phyloP scores from a whole-genome alignment of 2,888 invertebrate species.

The Apamea sordens region DNA sequence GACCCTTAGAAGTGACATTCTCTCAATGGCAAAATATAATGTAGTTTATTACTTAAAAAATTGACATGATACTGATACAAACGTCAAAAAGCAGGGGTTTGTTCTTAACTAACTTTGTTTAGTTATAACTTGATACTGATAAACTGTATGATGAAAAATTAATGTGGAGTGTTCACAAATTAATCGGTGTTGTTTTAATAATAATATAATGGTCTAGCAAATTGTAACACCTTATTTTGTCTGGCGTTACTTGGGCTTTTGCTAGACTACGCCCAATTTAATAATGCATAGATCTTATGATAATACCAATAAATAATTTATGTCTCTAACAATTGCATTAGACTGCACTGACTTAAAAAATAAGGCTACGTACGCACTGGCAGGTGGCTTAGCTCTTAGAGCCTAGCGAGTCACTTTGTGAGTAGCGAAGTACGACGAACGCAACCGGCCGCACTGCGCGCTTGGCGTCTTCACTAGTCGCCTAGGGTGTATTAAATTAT shows the following conservation, averaged over 20 bases:
- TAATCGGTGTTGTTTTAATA: neutral
- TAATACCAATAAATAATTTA: neutral
- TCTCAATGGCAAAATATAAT: neutral
- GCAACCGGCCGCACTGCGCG: too few species aligned
- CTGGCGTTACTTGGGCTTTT: neutral
- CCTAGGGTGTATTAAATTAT: too few species aligned
- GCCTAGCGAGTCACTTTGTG: too few species aligned
- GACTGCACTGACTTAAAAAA: neutral
- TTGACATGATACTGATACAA: neutral
- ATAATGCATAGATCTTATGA: neutral
- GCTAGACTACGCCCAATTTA: neutral
- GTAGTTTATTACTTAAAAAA: neutral
- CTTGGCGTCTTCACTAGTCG: too few species aligned
- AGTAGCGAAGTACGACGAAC: too few species aligned
- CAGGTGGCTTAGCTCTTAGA: too few species aligned
- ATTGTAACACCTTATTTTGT: neutral
- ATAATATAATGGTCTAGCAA: neutral
- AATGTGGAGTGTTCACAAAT: neutral
- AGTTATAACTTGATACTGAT: neutral
- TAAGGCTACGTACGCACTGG: too few species aligned
- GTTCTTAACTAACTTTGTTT: neutral
- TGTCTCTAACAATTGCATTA: neutral
- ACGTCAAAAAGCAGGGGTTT: neutral
- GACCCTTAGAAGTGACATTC: neutral
- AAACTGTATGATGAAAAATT: neutral